Percentiles rank a stretch among this genome's conserved stretches.
These are phyloP conservation scores for Drosophila cardini DNA, from an alignment of 1,140 invertebrate species.

Conservation along the genomic window DNA sequence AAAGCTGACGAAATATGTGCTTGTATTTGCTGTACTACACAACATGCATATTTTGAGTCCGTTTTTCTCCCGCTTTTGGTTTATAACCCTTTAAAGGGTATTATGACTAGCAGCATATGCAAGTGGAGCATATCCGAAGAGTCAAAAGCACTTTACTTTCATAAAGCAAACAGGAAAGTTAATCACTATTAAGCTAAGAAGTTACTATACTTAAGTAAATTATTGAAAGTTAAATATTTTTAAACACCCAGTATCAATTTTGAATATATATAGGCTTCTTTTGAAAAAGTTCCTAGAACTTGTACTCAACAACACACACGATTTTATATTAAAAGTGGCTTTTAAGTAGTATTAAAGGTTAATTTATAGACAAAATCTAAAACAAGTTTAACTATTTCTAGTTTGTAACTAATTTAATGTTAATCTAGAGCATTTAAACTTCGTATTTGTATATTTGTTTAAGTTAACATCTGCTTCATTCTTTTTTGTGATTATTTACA, in stretches of 20 bases:
- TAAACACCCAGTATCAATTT: no score
- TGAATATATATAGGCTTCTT: no score
- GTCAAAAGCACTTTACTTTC: neutral
- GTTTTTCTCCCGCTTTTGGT: constrained; percentile 29
- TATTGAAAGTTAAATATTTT: no score
- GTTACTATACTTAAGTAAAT: no score
- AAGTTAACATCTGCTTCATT: constrained; percentile 27
- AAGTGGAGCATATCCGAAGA: constrained; percentile 12
- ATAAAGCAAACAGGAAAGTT: no score
- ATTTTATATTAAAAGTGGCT: no score
- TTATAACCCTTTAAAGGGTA: constrained; percentile 16
- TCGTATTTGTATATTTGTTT: constrained; percentile 10
- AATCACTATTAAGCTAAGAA: no score
- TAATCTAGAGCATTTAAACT: constrained; percentile 20
- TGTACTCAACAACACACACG: no score
- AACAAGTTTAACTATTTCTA: neutral
- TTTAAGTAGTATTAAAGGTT: no score
- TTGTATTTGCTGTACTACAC: constrained; percentile 48
- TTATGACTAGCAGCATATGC: constrained; percentile 4
- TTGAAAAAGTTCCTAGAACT: no score
- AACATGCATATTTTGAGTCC: constrained; percentile 39
- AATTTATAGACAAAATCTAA: neutral
- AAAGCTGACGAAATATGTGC: constrained; percentile 67
- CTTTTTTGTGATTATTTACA: constrained; percentile 79
- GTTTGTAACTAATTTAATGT: neutral